Conservation (phyloP, 2,888 invertebrate species). For the Rhyacophila evoluta region DNA sequence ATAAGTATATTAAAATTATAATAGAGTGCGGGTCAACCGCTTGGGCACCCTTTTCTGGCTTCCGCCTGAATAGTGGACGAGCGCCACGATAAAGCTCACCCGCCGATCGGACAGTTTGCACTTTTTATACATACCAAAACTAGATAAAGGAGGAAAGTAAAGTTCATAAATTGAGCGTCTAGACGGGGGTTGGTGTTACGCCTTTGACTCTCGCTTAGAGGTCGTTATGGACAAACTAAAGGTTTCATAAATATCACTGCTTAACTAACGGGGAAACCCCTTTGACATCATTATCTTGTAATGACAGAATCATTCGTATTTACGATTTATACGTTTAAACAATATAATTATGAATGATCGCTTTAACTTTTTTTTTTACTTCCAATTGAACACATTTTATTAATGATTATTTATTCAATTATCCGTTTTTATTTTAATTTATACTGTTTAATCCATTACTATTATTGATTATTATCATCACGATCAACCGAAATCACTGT, state of each 20-base stretch:
- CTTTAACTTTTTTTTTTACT: too few species aligned
- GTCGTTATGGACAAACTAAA: conserved; percentile 1
- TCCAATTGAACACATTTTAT: too few species aligned
- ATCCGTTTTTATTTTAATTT: too few species aligned
- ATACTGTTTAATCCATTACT: too few species aligned
- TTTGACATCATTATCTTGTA: neutral
- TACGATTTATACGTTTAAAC: too few species aligned
- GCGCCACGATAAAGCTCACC: neutral
- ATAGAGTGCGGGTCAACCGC: too few species aligned
- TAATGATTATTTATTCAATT: too few species aligned
- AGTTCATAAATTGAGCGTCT: conserved; percentile 22
- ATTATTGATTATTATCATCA: too few species aligned
- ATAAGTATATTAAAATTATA: too few species aligned
- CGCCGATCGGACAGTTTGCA: conserved; percentile 5
- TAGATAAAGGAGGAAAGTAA: conserved; percentile 7
- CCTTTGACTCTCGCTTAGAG: conserved; percentile 12
- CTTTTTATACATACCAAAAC: conserved; percentile 2
- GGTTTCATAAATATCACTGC: conserved; percentile 6
- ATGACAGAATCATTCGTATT: neutral
- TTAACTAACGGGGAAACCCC: conserved; percentile 22
- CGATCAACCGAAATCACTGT: too few species aligned
- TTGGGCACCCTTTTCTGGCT: neutral
- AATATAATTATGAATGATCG: too few species aligned
- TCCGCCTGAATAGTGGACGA: neutral
- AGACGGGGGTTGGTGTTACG: conserved; percentile 18